Evolutionary conservation across 2,113 vertebrate genomes (phyloP), one percentile per base, ranked within the genome.

Genomic region (Oncorhynchus tshawytscha): DNA sequence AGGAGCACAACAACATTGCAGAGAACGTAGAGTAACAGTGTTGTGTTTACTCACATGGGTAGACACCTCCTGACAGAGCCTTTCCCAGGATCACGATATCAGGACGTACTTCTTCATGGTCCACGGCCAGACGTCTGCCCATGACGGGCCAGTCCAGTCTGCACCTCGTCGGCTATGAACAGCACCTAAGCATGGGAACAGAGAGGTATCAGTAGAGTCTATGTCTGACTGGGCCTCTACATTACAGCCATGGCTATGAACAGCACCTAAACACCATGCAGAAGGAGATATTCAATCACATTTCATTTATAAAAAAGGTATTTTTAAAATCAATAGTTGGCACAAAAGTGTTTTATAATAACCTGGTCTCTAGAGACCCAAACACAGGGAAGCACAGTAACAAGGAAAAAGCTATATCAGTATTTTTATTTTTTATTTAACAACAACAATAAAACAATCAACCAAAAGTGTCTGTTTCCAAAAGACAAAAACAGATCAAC

Each of bases 131-230:
- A 81, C 96, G 95, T 11, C 94, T 89, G 1, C 98, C 98, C 0
- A 97, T 98, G n/a, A 27, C 98, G 94, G 8, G 94, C 95, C 91
- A 99, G 84, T 1, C 98, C 98, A 0, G 97, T 99, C 87, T 99
- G 98, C 59, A 99, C 88, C 86, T 99, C 98, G 78, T 99, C 98
- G 12, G 96, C 97, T 66, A 99, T 98, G 82, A 97, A 97, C 39
- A 99, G 90, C 78, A 98, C 97, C 98, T 99, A 74, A 1, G 80
- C 5, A 72, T 4, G 16, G 31, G 8, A 27, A 12, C 15, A 3
- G 13, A 54, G 13, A 39, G 15, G 12, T 2, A 39, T 34, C 6
- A 16, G 5, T 15, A n/a, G n/a, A 31, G 65, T 39, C 39, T 8
- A 39, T 39, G 34, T 8, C 8, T 8, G 34, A 39, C 1, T 9